A percentile compares a stretch with the other conserved stretches of the same genome.
These are phyloP conservation scores for Eublepharis macularius DNA, from an alignment of 2,113 vertebrate species.

Conservation along the genomic window DNA sequence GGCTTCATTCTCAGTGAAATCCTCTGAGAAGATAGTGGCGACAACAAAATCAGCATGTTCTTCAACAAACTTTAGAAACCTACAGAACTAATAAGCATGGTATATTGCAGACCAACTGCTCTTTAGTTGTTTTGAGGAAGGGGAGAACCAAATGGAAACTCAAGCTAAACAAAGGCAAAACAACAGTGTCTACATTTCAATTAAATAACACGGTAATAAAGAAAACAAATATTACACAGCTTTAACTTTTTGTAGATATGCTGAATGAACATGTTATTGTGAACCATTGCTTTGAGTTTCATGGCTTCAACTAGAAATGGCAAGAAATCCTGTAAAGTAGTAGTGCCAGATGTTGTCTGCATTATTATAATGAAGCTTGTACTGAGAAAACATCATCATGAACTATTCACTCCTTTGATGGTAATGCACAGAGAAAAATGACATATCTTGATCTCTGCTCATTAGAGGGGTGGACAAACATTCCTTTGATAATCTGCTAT, in stretches of 20 bases:
- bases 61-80: constrained; percentile 37
- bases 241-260: not conserved
- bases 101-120: not conserved
- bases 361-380: not conserved
- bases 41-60: constrained; percentile 43
- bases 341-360: not conserved
- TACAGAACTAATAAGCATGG: not conserved
- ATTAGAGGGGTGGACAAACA: not conserved
- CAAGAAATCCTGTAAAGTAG: not conserved
- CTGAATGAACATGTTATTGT: not conserved
- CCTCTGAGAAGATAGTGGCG: constrained; percentile 45
- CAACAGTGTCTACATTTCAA: not conserved
- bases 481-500: not conserved
- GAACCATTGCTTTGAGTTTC: not conserved
- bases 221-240: not conserved
- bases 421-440: not conserved
- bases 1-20: constrained; percentile 31
- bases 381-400: not conserved
- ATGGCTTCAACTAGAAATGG: not conserved
- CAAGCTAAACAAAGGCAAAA: not conserved
- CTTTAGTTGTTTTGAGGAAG: not conserved
- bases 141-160: not conserved
- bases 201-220: not conserved
- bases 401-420: not conserved
- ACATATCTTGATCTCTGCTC: not conserved